phyloP scores from a whole-genome alignment of 2,888 invertebrate genomes.

The Orthonychiurus folsomi region DNA sequence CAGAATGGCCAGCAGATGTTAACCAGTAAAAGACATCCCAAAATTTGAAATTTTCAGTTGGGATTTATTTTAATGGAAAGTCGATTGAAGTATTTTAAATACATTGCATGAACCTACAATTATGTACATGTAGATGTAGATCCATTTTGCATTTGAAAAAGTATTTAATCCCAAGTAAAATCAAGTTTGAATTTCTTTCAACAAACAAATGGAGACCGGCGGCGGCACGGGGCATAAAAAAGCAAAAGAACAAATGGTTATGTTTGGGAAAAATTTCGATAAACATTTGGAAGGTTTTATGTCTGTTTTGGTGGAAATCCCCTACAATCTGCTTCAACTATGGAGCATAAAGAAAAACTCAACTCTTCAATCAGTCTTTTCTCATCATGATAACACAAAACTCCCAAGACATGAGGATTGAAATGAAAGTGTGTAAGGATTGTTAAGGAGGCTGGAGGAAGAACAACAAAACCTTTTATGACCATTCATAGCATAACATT shows the following conservation, averaged over 20 bases:
- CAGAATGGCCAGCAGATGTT: not conserved
- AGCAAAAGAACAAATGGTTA: conserved; percentile 6
- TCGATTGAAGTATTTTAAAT: too few relatives aligned
- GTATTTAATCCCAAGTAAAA: too few relatives aligned
- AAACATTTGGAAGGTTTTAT: conserved; percentile 7
- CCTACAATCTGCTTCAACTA: not conserved
- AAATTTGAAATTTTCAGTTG: not conserved
- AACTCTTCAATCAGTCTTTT: not conserved
- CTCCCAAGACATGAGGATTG: too few relatives aligned
- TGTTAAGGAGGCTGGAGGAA: not conserved
- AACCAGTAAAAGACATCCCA: too few relatives aligned
- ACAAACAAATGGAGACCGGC: too few relatives aligned
- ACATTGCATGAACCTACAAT: too few relatives aligned
- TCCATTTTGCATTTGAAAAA: too few relatives aligned
- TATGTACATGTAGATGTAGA: too few relatives aligned
- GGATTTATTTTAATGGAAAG: not conserved
- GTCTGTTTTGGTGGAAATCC: not conserved
- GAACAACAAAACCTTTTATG: conserved; percentile 3
- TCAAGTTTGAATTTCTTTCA: too few relatives aligned
- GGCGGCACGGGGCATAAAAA: not conserved
- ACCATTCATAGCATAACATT: conserved; percentile 5
- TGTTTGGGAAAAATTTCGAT: conserved; percentile 4
- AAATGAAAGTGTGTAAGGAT: not conserved
- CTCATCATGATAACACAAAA: too few relatives aligned
- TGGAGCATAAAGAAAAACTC: not conserved